Evolutionary conservation across 2,888 invertebrate species (phyloP).

Genomic region (Chydorus sphaericus): DNA sequence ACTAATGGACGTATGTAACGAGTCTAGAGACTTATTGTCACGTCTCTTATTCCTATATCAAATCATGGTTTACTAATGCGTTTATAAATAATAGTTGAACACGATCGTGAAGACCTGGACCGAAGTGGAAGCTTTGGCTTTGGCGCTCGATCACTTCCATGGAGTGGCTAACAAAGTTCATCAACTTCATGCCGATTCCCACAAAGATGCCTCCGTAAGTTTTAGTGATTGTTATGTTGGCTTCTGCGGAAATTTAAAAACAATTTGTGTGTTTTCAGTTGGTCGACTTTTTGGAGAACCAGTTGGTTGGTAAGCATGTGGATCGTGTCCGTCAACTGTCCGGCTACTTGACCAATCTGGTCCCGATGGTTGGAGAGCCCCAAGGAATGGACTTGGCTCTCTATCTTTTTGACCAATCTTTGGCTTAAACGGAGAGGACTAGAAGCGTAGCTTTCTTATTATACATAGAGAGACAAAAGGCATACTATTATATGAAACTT

Average conservation of each 20-base stretch:
- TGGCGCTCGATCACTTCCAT: conserved; percentile 9
- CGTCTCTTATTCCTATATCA: neutral
- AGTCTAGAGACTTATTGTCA: neutral
- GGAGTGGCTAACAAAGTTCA: conserved; percentile 7
- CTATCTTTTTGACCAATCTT: conserved; percentile 10
- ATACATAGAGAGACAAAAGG: no score
- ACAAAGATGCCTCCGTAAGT: conserved; percentile 15
- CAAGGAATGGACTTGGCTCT: conserved; percentile 9
- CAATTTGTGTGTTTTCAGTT: conserved; percentile 31
- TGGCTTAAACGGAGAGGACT: neutral
- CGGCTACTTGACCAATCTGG: conserved; percentile 30
- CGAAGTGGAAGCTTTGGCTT: conserved; percentile 13
- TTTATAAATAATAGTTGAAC: neutral
- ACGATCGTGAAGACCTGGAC: conserved; percentile 3
- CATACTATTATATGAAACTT: no score
- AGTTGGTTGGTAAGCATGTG: conserved; percentile 54
- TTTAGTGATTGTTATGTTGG: neutral
- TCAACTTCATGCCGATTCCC: neutral
- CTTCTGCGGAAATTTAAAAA: neutral
- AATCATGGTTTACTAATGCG: neutral
- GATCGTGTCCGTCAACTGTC: conserved; percentile 50
- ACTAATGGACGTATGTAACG: conserved; percentile 3
- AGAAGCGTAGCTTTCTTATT: neutral
- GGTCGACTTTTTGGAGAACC: conserved; percentile 58
- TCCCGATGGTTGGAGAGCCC: conserved; percentile 6